phyloP scores from a whole-genome alignment of 2,888 invertebrate species.

The Plebejus anna region DNA sequence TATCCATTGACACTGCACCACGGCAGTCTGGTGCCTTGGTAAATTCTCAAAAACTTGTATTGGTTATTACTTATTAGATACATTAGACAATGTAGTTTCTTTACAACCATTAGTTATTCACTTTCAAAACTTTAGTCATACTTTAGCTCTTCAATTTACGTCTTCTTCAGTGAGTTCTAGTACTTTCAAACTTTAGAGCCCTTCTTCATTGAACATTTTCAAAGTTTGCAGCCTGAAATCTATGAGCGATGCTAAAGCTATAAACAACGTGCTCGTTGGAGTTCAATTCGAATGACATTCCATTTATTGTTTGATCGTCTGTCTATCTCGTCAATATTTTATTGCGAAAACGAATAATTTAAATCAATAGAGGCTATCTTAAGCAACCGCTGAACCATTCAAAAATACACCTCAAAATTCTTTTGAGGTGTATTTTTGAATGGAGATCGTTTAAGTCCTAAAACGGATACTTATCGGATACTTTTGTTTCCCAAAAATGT shows the following conservation, averaged over 20 bases:
- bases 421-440: no score
- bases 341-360: no score
- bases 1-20: not conserved
- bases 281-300: not conserved
- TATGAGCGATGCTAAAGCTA: slow-evolving; percentile 1
- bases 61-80: not conserved
- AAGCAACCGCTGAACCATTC: no score
- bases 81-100: no score
- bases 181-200: not conserved
- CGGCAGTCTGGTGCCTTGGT: not conserved
- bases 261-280: not conserved
- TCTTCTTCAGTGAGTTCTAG: not conserved
- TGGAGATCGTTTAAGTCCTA: no score
- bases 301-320: not conserved
- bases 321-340: not conserved
- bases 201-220: slow-evolving; percentile 3
- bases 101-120: no score
- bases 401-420: no score
- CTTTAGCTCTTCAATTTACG: not conserved
- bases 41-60: not conserved
- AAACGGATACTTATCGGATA: no score
- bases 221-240: not conserved
- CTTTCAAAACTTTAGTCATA: not conserved
- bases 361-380: no score
- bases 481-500: no score